phyloP scores from a whole-genome alignment of 2,113 vertebrate genomes.

The Helogale parvula region DNA sequence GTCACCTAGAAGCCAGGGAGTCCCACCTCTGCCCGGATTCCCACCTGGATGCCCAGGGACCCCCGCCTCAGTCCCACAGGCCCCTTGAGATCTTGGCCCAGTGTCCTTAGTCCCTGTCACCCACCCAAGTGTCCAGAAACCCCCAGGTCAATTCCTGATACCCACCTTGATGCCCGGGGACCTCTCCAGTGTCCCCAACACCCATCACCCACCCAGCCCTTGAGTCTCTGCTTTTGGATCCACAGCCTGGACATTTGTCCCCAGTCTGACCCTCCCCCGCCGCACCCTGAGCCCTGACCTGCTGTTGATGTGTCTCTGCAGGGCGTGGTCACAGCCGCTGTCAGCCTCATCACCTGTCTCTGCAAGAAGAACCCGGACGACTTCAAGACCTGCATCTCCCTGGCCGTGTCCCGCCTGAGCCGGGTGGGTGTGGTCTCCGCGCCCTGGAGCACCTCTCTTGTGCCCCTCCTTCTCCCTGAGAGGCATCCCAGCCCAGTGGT shows the following conservation, averaged over 20 bases:
- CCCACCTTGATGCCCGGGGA: too few species aligned
- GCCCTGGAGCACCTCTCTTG: not conserved
- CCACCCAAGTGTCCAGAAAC: not conserved
- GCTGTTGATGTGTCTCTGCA: slow-evolving; percentile 41
- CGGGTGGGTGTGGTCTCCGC: slow-evolving; percentile 82
- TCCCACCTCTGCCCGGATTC: not conserved
- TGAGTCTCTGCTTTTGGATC: not conserved
- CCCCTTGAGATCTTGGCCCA: not conserved
- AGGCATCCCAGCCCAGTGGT: too few species aligned
- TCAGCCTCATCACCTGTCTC: slow-evolving; percentile 91
- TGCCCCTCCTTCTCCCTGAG: not conserved
- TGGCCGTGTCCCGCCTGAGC: slow-evolving; percentile 94
- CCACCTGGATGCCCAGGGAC: not conserved
- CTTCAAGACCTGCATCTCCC: slow-evolving; percentile 94
- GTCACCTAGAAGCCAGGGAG: not conserved
- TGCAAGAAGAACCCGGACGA: slow-evolving; percentile 96
- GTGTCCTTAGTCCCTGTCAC: not conserved
- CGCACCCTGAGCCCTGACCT: not conserved
- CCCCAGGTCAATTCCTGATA: too few species aligned
- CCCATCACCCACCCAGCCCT: not conserved
- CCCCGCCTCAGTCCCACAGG: not conserved
- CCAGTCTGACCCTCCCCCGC: not conserved
- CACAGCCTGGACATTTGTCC: not conserved
- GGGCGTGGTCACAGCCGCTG: slow-evolving; percentile 94
- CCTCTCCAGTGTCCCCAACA: not conserved